Conservation (phyloP, 1,140 invertebrate species). For the Pogonus chalceus region DNA sequence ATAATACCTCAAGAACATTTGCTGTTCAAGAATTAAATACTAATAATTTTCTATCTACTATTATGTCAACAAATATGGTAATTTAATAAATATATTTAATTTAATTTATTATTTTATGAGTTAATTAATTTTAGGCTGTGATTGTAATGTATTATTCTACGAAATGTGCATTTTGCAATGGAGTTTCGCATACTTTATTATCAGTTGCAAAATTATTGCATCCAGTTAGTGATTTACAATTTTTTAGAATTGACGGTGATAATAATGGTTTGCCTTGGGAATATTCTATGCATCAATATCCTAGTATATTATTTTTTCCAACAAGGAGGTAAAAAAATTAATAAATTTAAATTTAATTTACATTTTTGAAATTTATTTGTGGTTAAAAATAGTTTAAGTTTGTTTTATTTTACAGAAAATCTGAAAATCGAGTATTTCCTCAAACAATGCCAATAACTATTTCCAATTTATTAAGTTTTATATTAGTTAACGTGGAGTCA, state of each 20-base stretch:
- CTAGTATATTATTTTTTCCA: conserved; percentile 65
- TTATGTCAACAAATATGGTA: conserved; percentile 32
- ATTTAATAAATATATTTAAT: conserved; percentile 9
- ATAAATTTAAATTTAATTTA: not conserved
- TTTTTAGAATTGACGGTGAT: conserved; percentile 67
- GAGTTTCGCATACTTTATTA: conserved; percentile 52
- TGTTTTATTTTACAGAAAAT: conserved; percentile 46
- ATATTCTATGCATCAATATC: conserved; percentile 62
- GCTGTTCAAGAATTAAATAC: conserved; percentile 49
- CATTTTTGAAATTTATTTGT: conserved; percentile 10
- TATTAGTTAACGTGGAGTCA: conserved; percentile 51
- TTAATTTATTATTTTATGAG: conserved; percentile 15
- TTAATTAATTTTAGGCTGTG: conserved; percentile 47
- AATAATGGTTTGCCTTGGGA: conserved; percentile 73
- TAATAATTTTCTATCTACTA: conserved; percentile 38
- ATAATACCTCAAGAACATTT: conserved; percentile 21
- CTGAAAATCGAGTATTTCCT: conserved; percentile 63
- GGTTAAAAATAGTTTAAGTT: not conserved
- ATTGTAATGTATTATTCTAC: conserved; percentile 58
- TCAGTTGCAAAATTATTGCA: conserved; percentile 52
- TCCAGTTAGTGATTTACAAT: conserved; percentile 43
- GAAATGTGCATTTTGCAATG: conserved; percentile 64
- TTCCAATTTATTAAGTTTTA: conserved; percentile 59
- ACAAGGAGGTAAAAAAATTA: conserved; percentile 41
- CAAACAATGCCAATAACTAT: conserved; percentile 48